Percentiles rank a stretch among this genome's conserved stretches.
phyloP scores from a whole-genome alignment of 2,888 invertebrate species.

The Agrilus biguttatus region DNA sequence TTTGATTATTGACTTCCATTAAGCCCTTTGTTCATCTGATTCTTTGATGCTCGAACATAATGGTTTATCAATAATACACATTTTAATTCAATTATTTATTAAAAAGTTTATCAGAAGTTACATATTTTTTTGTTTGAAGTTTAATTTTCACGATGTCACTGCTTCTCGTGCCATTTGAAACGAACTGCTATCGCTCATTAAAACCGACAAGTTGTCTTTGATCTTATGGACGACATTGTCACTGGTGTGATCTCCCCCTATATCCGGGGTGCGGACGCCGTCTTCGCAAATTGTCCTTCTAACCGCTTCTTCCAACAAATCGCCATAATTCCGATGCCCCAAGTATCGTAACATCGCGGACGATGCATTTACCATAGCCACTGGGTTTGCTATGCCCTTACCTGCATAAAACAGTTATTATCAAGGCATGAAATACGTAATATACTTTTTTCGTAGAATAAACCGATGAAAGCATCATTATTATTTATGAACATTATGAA shows the following conservation, averaged over 20 bases:
- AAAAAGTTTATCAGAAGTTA: too few relatives aligned
- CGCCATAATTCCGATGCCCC: constrained; percentile 8
- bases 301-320: constrained; percentile 11
- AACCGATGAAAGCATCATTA: too few relatives aligned
- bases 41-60: too few relatives aligned
- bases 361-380: constrained; percentile 14
- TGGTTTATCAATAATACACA: too few relatives aligned
- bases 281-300: constrained; percentile 12
- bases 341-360: constrained; percentile 14
- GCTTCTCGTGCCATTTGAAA: too few relatives aligned
- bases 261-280: constrained; percentile 13
- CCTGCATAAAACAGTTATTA: constrained; percentile 4
- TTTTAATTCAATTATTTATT: too few relatives aligned
- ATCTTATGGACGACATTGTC: constrained; percentile 12
- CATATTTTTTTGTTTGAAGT: too few relatives aligned
- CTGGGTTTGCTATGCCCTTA: constrained; percentile 15
- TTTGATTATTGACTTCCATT: too few relatives aligned
- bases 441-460: neutral
- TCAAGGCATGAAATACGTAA: too few relatives aligned
- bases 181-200: neutral
- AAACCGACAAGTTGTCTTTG: constrained; percentile 6
- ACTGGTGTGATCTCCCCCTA: constrained; percentile 15
- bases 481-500: too few relatives aligned
- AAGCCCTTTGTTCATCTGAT: too few relatives aligned
- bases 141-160: too few relatives aligned